Evolutionary conservation across 2,113 vertebrate genomes (phyloP), one percentile per base, ranked within the genome.

Genomic region (Alligator mississippiensis): DNA sequence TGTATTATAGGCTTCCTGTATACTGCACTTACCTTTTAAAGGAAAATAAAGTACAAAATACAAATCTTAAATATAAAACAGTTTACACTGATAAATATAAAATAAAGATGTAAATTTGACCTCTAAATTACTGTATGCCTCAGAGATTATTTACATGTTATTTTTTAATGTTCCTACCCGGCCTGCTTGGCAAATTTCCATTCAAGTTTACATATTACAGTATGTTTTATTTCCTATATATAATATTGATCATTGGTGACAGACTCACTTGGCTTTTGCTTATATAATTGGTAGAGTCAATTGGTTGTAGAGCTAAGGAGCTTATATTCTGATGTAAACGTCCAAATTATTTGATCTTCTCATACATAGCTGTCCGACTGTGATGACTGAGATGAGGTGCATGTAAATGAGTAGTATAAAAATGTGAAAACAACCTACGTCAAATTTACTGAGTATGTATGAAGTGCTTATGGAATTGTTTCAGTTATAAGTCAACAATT

Each of bases 311-410:
- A 92, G 92, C 22, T 75, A 24, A 34, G 11, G 18, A 17, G 21
- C 10, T 83, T 93, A 30, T 90, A 95, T 83, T 34, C 75, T 93
- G 80, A 80, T 63, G 57, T 87, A 94, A 91, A 93, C 90, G 95
- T 89, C 85, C 80, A 95, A 84, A 70, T 90, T 60, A 87, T 94
- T 92, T 95, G 94, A 96, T 93, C 94, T 96, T 78, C 58, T 14
- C 63, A 6, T 97, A 88, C 93, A 95, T 94, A 96, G 95, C 95
- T 95, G 96, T 97, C 93, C 95, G 92, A 93, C 94, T 61, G n/a
- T 95, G 93, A 94, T 91, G 75, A 90, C 97, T 91, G 86, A 96
- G 95, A 96, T 93, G 90, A 97, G 96, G 86, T 90, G 86, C 68
- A 91, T 97, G 88, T 94, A 94, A 93, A 96, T 96, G 79, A 96